A percentile compares a stretch with the other conserved stretches of the same genome.
Conservation (phyloP, 2,888 invertebrate genomes). For the Amphiduros pacificus region DNA sequence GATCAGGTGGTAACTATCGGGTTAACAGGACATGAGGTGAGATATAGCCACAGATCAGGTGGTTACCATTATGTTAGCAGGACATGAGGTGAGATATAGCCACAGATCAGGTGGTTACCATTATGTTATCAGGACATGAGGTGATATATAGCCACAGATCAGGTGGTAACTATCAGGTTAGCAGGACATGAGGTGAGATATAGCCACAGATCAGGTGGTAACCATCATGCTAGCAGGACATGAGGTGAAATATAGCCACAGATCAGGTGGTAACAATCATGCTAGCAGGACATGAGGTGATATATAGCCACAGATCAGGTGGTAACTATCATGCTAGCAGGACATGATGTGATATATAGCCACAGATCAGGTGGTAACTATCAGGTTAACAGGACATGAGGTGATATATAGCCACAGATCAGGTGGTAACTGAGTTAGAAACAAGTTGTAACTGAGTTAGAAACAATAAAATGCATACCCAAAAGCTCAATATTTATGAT, state of each 20-base stretch:
- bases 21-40: conserved; percentile 51
- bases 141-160: conserved; percentile 39
- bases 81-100: conserved; percentile 52
- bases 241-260: conserved; percentile 46
- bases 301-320: conserved; percentile 42
- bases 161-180: conserved; percentile 44
- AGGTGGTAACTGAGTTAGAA: not conserved
- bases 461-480: not conserved
- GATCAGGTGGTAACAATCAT: conserved; percentile 44
- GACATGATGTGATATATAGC: conserved; percentile 49
- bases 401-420: conserved; percentile 25
- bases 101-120: conserved; percentile 42
- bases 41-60: conserved; percentile 40
- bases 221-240: conserved; percentile 49
- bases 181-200: conserved; percentile 53
- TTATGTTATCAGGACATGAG: conserved; percentile 51
- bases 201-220: conserved; percentile 41
- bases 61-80: conserved; percentile 46
- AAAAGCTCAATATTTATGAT: no score
- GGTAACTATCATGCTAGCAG: conserved; percentile 46
- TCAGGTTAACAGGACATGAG: conserved; percentile 51
- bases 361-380: conserved; percentile 42
- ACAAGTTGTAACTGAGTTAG: not conserved
- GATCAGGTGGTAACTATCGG: conserved; percentile 44
- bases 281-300: conserved; percentile 51